A percentile compares a stretch with the other conserved stretches of the same genome.
Conservation (phyloP, 2,888 invertebrate species). For the Salticus scenicus region DNA sequence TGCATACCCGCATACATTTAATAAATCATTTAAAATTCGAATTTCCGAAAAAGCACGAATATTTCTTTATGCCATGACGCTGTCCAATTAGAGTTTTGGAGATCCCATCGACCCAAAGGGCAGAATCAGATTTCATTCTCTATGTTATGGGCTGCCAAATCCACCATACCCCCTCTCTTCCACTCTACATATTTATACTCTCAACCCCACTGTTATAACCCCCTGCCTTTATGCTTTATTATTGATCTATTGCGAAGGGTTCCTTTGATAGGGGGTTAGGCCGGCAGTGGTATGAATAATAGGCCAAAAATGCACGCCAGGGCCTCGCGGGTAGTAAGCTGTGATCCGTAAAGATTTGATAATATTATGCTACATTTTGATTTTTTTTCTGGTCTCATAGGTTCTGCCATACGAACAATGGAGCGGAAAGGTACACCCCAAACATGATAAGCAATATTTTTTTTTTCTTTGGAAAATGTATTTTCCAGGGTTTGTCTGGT, state of each 20-base stretch:
- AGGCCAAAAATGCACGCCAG: conserved; percentile 63
- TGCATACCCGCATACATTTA: background rate
- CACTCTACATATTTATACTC: too few relatives aligned
- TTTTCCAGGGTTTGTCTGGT: conserved; percentile 2
- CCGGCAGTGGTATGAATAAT: conserved; percentile 51
- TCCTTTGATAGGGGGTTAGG: conserved; percentile 8
- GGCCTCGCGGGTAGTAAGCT: conserved; percentile 37
- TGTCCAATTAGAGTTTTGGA: background rate
- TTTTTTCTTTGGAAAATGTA: background rate
- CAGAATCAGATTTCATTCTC: conserved; percentile 2
- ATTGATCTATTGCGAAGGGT: background rate
- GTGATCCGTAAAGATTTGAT: conserved; percentile 68
- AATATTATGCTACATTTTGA: conserved; percentile 48
- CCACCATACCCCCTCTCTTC: background rate
- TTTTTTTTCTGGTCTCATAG: conserved; percentile 14
- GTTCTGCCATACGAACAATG: background rate
- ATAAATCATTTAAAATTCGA: conserved; percentile 15
- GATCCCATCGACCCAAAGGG: conserved; percentile 4
- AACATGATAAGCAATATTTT: conserved; percentile 6
- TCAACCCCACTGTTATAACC: conserved; percentile 1
- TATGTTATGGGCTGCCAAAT: background rate
- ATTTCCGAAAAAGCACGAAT: background rate
- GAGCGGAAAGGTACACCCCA: conserved; percentile 13
- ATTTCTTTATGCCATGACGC: background rate
- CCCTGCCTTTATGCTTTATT: conserved; percentile 11